phyloP scores from a whole-genome alignment of 2,113 vertebrate genomes.

The Chamaea fasciata region DNA sequence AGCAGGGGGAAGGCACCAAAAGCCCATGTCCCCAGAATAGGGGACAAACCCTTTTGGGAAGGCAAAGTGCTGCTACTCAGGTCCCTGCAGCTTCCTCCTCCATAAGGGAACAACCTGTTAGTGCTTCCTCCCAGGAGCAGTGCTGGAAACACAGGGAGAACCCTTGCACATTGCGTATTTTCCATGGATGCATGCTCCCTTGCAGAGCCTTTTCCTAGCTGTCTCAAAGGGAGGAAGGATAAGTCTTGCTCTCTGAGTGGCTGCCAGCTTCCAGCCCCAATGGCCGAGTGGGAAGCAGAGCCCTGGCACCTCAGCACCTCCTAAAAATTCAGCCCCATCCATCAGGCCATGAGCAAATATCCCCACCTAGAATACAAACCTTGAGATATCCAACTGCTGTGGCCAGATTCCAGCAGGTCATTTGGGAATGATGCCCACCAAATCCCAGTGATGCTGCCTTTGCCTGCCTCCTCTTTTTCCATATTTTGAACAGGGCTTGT shows the following conservation, averaged over 20 bases:
- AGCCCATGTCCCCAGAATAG: too few species aligned
- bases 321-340: not conserved
- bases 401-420: not conserved
- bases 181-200: accelerated
- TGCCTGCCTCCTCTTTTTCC: not conserved
- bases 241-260: not conserved
- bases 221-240: not conserved
- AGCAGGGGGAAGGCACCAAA: not conserved
- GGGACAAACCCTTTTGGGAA: too few species aligned
- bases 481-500: not conserved
- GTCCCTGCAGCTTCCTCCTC: not conserved
- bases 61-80: not conserved
- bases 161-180: not conserved
- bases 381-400: not conserved
- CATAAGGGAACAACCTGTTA: accelerated
- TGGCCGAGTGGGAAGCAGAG: not conserved
- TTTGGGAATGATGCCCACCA: not conserved
- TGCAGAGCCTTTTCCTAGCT: not conserved
- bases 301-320: not conserved
- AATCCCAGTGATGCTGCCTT: not conserved
- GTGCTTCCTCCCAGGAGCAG: not conserved
- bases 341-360: accelerated
- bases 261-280: not conserved
- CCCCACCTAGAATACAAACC: not conserved
- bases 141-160: not conserved